Conservation (phyloP, 1,140 invertebrate genomes). For the Ylistrum balloti region DNA sequence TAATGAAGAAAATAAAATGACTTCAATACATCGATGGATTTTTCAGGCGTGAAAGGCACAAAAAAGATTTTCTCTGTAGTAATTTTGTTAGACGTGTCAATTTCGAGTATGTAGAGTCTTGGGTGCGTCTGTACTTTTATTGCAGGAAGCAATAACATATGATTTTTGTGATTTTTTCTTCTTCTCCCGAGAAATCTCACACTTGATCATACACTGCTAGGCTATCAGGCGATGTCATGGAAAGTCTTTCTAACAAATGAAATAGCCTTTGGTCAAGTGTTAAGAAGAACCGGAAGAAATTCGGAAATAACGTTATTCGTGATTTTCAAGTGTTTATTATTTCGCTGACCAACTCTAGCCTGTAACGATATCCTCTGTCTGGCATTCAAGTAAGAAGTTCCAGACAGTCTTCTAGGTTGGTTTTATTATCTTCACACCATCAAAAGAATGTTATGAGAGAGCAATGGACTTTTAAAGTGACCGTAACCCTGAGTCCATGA, state of each 20-base stretch:
- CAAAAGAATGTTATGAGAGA: not conserved
- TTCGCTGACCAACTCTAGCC: not conserved
- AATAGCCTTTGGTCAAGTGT: slow-evolving; percentile 23
- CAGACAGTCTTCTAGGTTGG: not conserved
- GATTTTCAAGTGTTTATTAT: not conserved
- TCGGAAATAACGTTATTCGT: slow-evolving; percentile 18
- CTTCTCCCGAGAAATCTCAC: not conserved
- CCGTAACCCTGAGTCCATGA: not conserved
- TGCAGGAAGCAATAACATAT: slow-evolving; percentile 14
- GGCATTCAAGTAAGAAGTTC: not conserved
- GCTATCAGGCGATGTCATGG: slow-evolving; percentile 2
- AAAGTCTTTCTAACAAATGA: not conserved
- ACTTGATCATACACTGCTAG: not conserved
- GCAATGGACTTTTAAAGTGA: slow-evolving; percentile 33
- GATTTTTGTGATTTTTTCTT: not conserved
- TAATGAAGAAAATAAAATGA: slow-evolving; percentile 20
- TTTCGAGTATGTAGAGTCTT: not conserved
- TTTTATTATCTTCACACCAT: slow-evolving; percentile 27
- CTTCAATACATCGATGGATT: not conserved
- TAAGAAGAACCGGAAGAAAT: slow-evolving; percentile 2
- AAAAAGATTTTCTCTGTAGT: slow-evolving; percentile 5
- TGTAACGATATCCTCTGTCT: not conserved
- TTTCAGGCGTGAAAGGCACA: slow-evolving; percentile 14
- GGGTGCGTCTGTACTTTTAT: not conserved
- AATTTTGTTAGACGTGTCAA: slow-evolving; percentile 35